phyloP scores from a whole-genome alignment of 2,888 invertebrate species.

The Steinernema carpocapsae region DNA sequence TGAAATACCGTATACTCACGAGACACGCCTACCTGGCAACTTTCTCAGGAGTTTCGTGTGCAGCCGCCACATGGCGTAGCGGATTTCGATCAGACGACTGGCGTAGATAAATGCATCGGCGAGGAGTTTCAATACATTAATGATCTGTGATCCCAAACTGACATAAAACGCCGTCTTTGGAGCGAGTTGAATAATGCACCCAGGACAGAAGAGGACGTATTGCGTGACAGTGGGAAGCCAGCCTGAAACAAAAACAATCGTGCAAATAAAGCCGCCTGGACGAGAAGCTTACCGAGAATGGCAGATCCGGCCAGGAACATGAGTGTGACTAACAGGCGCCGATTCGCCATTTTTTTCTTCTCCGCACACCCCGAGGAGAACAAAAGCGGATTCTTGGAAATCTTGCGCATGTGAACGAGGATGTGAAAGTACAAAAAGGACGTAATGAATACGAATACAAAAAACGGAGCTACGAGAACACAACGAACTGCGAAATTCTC shows the following conservation, averaged over 20 bases:
- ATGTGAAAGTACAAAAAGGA: conserved; percentile 62
- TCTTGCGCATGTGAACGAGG: conserved; percentile 57
- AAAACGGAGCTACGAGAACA: conserved; percentile 59
- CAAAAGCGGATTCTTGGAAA: conserved; percentile 52
- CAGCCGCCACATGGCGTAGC: conserved; percentile 65
- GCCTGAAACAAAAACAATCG: conserved; percentile 35
- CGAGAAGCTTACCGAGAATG: conserved; percentile 46
- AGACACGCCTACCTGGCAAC: background rate
- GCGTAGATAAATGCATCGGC: conserved; percentile 77
- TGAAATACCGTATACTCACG: background rate
- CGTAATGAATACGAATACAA: conserved; percentile 55
- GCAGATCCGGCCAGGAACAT: conserved; percentile 61
- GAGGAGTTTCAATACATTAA: conserved; percentile 71
- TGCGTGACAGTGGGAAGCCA: conserved; percentile 59
- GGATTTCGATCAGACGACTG: conserved; percentile 76
- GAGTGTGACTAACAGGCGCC: conserved; percentile 59
- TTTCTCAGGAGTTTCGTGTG: conserved; percentile 21
- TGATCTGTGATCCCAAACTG: conserved; percentile 51
- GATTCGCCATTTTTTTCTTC: conserved; percentile 51
- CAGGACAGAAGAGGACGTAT: conserved; percentile 51
- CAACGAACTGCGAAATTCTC: conserved; percentile 54
- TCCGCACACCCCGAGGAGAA: conserved; percentile 44
- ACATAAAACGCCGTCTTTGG: conserved; percentile 42
- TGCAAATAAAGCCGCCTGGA: background rate
- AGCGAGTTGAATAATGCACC: conserved; percentile 48